A percentile compares a stretch with the other conserved stretches of the same genome.
phyloP scores from a whole-genome alignment of 2,888 invertebrate genomes.

The Drosophila rellima region DNA sequence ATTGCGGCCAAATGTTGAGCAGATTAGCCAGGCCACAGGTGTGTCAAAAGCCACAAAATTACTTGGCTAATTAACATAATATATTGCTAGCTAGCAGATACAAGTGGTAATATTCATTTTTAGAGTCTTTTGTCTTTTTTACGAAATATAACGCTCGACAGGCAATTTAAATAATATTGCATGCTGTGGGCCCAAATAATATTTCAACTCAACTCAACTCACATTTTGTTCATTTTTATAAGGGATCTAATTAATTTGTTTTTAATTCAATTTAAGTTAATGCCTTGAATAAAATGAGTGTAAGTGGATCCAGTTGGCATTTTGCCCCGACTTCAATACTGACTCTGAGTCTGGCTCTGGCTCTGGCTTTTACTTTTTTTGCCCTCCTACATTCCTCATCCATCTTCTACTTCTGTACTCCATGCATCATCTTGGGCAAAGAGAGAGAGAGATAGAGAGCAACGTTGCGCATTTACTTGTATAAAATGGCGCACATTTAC shows the following conservation, averaged over 20 bases:
- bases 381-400: neutral
- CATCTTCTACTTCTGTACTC: slow-evolving; percentile 12
- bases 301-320: slow-evolving; percentile 29
- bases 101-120: slow-evolving; percentile 1
- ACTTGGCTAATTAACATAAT: slow-evolving; percentile 58
- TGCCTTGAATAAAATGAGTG: slow-evolving; percentile 58
- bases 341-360: neutral
- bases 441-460: slow-evolving; percentile 9
- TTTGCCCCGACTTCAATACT: neutral
- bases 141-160: neutral
- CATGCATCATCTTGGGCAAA: slow-evolving; percentile 59
- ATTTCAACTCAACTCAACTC: slow-evolving; percentile 38
- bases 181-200: slow-evolving; percentile 38
- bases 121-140: neutral
- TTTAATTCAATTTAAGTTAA: slow-evolving; percentile 81
- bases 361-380: slow-evolving; percentile 6
- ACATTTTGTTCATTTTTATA: slow-evolving; percentile 61
- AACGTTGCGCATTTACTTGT: slow-evolving; percentile 60
- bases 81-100: neutral
- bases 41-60: slow-evolving; percentile 43
- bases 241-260: slow-evolving; percentile 79
- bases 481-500: slow-evolving; percentile 78
- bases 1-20: slow-evolving; percentile 22
- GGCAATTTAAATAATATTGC: slow-evolving; percentile 15
- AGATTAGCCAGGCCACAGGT: slow-evolving; percentile 51